A percentile compares a stretch with the other conserved stretches of the same genome.
Evolutionary conservation across 1,140 invertebrate genomes (phyloP).

Genomic region (Steinernema khuongi): DNA sequence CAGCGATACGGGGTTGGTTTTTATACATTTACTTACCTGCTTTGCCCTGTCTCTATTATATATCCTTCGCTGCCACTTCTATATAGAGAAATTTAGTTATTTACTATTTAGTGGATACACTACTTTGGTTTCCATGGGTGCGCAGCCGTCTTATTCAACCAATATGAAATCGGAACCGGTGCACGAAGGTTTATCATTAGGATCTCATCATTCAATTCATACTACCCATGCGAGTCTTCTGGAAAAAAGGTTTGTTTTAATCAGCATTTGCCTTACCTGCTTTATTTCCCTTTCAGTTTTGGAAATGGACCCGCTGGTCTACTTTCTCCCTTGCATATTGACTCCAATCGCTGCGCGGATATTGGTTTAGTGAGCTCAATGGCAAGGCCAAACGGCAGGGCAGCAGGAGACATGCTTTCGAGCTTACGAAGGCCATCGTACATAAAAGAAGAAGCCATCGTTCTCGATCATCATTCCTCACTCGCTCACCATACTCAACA

Average conservation of each 20-base stretch:
- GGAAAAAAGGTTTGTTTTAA: slow-evolving; percentile 4
- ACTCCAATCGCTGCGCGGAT: neutral
- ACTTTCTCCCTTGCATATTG: slow-evolving; percentile 33
- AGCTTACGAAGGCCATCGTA: neutral
- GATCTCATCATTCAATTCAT: neutral
- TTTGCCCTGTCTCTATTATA: neutral
- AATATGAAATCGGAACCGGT: slow-evolving; percentile 11
- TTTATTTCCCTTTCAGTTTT: slow-evolving; percentile 23
- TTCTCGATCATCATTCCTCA: slow-evolving; percentile 6
- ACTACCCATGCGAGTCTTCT: neutral
- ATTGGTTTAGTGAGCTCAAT: neutral
- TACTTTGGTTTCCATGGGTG: neutral
- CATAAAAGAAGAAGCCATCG: slow-evolving; percentile 18
- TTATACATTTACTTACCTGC: neutral
- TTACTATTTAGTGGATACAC: neutral
- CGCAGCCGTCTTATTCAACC: neutral
- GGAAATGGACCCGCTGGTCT: slow-evolving; percentile 32
- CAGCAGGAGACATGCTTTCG: slow-evolving; percentile 6
- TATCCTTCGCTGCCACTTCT: neutral
- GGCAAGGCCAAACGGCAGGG: neutral
- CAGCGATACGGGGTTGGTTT: slow-evolving; percentile 14
- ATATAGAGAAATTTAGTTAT: neutral
- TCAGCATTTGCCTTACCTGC: neutral
- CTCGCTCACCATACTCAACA: neutral
- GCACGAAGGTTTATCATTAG: slow-evolving; percentile 6